A percentile compares a stretch with the other conserved stretches of the same genome.
These are phyloP conservation scores for Narcine bancroftii DNA, from an alignment of 2,113 vertebrate species.

Conservation along the genomic window DNA sequence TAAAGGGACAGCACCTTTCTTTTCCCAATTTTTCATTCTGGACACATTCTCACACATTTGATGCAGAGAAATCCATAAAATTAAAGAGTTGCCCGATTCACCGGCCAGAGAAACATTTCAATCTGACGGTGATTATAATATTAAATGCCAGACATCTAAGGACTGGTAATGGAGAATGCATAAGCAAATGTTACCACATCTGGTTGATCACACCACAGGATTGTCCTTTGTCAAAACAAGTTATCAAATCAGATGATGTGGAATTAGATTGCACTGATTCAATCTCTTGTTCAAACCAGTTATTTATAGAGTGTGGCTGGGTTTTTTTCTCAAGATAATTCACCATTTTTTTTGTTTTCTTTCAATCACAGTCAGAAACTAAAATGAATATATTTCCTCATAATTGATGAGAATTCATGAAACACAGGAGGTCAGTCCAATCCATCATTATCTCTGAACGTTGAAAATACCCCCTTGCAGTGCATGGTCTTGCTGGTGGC, in stretches of 20 bases:
- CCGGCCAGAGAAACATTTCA: not conserved
- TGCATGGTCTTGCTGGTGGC: no score
- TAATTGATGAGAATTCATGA: no score
- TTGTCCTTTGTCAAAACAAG: not conserved
- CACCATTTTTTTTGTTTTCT: no score
- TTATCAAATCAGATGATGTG: not conserved
- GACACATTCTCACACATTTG: not conserved
- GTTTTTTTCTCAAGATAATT: no score
- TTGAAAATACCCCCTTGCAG: no score
- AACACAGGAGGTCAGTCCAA: no score
- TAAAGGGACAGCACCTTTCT: not conserved
- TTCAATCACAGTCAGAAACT: no score
- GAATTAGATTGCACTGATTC: not conserved
- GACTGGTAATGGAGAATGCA: not conserved
- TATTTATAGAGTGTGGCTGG: no score
- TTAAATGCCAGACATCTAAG: not conserved
- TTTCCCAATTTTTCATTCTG: not conserved
- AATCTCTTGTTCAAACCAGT: not conserved
- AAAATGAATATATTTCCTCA: no score
- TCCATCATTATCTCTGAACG: no score
- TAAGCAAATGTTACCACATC: not conserved
- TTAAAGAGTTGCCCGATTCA: constrained; percentile 27
- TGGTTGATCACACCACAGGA: not conserved
- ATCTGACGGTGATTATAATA: not conserved
- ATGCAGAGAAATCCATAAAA: not conserved